These are phyloP conservation scores for Serrognathus titanus DNA, from an alignment of 2,888 invertebrate species.

Conservation along the genomic window DNA sequence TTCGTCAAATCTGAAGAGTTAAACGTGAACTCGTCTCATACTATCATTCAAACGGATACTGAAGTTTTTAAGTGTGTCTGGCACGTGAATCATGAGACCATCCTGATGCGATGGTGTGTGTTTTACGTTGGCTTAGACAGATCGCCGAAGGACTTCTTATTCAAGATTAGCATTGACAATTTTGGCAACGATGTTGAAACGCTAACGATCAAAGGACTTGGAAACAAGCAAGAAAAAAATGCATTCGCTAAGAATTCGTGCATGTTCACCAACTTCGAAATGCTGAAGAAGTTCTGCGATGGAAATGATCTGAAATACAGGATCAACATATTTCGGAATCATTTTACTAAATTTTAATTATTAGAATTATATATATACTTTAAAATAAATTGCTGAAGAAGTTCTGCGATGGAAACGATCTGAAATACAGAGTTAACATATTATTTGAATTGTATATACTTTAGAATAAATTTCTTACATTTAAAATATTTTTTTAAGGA, in stretches of 20 bases:
- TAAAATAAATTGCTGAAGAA: no score
- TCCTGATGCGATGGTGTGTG: slow-evolving; percentile 29
- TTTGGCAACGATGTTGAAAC: slow-evolving; percentile 9
- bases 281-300: slow-evolving; percentile 21
- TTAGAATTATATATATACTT: no score
- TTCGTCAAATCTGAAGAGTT: slow-evolving; percentile 9
- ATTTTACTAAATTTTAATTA: neutral
- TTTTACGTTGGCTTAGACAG: slow-evolving; percentile 18
- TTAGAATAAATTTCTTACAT: no score
- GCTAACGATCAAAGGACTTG: slow-evolving; percentile 11
- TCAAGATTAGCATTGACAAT: slow-evolving; percentile 18
- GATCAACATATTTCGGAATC: slow-evolving; percentile 11
- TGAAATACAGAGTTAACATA: no score
- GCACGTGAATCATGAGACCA: slow-evolving; percentile 26
- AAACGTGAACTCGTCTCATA: slow-evolving; percentile 6
- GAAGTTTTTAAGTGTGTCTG: slow-evolving; percentile 29
- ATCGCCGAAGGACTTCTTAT: slow-evolving; percentile 1
- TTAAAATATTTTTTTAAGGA: no score
- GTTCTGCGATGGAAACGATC: no score
- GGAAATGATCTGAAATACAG: slow-evolving; percentile 22
- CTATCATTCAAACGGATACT: slow-evolving; percentile 23
- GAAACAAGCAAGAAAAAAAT: slow-evolving; percentile 2
- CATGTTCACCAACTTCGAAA: slow-evolving; percentile 22
- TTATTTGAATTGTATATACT: no score
- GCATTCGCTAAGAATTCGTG: slow-evolving; percentile 12